Evolutionary conservation across 2,888 invertebrate species (phyloP).

Genomic region (Sialis fuliginosa): DNA sequence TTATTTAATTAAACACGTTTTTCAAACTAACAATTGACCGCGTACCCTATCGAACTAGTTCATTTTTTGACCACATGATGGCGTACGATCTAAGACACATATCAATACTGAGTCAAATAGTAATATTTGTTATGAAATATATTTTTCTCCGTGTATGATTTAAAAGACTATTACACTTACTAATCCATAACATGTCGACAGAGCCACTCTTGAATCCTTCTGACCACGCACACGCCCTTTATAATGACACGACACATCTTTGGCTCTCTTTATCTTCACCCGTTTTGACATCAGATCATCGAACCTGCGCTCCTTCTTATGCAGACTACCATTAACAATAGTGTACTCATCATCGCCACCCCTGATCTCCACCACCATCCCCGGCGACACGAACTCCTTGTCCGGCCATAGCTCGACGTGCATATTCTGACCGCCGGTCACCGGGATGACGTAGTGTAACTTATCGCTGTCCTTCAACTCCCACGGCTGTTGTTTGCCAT

Average conservation of each 20-base stretch:
- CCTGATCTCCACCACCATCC: slow-evolving; percentile 19
- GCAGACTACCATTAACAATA: too few relatives aligned
- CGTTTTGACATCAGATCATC: slow-evolving; percentile 3
- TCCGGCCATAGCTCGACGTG: slow-evolving; percentile 23
- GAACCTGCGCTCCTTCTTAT: neutral
- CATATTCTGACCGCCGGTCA: slow-evolving; percentile 19
- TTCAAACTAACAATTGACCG: too few relatives aligned
- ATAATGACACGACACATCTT: slow-evolving; percentile 23
- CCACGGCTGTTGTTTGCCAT: slow-evolving; percentile 3
- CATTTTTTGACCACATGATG: too few relatives aligned
- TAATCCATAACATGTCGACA: slow-evolving; percentile 26
- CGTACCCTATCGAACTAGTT: too few relatives aligned
- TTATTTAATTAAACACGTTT: too few relatives aligned
- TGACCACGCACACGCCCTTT: slow-evolving; percentile 22
- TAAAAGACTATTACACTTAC: slow-evolving; percentile 13
- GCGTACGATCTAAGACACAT: too few relatives aligned
- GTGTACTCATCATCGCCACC: slow-evolving; percentile 14
- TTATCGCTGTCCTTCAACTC: slow-evolving; percentile 12
- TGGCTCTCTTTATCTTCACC: slow-evolving; percentile 14
- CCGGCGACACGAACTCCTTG: slow-evolving; percentile 21
- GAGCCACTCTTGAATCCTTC: slow-evolving; percentile 19
- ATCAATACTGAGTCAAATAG: too few relatives aligned
- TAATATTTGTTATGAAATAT: too few relatives aligned
- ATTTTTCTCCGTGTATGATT: too few relatives aligned
- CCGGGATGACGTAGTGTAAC: slow-evolving; percentile 21